These are phyloP conservation scores for Premnoplex brunnescens DNA, from an alignment of 2,797 vertebrate genomes.

Conservation along the genomic window DNA sequence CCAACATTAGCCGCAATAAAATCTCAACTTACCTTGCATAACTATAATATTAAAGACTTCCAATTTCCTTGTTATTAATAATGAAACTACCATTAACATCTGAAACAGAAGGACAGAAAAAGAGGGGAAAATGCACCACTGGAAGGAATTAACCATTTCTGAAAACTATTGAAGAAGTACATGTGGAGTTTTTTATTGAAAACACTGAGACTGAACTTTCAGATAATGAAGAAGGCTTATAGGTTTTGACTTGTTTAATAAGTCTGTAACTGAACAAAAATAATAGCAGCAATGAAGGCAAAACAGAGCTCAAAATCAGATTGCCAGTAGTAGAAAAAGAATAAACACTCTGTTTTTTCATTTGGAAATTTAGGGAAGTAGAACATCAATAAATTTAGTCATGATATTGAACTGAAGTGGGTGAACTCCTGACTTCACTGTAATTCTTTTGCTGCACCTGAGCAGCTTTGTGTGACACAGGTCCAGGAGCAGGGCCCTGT, in stretches of 20 bases:
- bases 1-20: neutral
- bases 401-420: neutral
- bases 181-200: conserved; percentile 53
- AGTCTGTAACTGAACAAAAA: conserved; percentile 52
- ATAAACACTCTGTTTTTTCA: neutral
- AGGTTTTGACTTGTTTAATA: conserved; percentile 57
- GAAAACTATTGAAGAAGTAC: conserved; percentile 50
- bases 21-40: neutral
- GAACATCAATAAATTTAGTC: neutral
- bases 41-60: neutral
- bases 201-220: conserved; percentile 46
- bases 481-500: neutral
- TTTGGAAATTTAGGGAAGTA: conserved; percentile 12
- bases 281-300: conserved; percentile 30
- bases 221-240: conserved; percentile 51
- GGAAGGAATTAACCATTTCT: conserved; percentile 50
- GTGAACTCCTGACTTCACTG: neutral
- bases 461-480: neutral
- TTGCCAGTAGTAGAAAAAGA: conserved; percentile 2
- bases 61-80: conserved; percentile 35
- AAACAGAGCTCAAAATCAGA: neutral
- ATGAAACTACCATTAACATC: conserved; percentile 23
- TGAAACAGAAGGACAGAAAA: conserved; percentile 6
- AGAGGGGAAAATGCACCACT: conserved; percentile 15
- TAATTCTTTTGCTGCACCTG: neutral